A percentile compares a stretch with the other conserved stretches of the same genome.
phyloP scores from a whole-genome alignment of 2,113 vertebrate genomes.

The Fulica atra region DNA sequence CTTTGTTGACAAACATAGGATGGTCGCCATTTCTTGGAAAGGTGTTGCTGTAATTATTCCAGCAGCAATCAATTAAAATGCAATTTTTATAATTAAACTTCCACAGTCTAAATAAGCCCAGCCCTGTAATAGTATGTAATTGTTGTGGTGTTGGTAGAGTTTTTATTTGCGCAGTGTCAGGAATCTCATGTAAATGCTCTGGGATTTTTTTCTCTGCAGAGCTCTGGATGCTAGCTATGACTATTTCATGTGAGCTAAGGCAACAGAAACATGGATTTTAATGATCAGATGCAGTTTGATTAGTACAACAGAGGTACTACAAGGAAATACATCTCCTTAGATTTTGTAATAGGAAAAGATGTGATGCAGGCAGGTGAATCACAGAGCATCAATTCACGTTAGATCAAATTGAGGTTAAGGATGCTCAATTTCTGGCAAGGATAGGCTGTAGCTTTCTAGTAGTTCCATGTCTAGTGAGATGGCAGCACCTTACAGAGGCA shows the following conservation, averaged over 20 bases:
- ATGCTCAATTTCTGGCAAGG: not conserved
- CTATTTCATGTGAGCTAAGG: not conserved
- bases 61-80: slow-evolving; percentile 65
- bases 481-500: not conserved
- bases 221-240: not conserved
- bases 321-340: slow-evolving; percentile 8
- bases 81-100: slow-evolving; percentile 69
- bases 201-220: not conserved
- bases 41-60: slow-evolving; percentile 56
- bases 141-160: not conserved
- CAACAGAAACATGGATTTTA: slow-evolving; percentile 10
- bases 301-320: slow-evolving; percentile 6
- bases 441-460: not conserved
- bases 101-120: slow-evolving; percentile 9
- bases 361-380: slow-evolving; percentile 22
- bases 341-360: not conserved
- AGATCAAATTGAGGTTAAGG: not conserved
- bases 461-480: not conserved
- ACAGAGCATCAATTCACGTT: not conserved
- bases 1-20: slow-evolving; percentile 53
- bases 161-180: slow-evolving; percentile 2
- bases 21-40: slow-evolving; percentile 55
- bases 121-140: not conserved
- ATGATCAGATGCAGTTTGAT: not conserved
- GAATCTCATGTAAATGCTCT: not conserved